Percentiles rank a stretch among this genome's conserved stretches.
Evolutionary conservation across 2,888 invertebrate species (phyloP).

Genomic region (Acronicta aceris): DNA sequence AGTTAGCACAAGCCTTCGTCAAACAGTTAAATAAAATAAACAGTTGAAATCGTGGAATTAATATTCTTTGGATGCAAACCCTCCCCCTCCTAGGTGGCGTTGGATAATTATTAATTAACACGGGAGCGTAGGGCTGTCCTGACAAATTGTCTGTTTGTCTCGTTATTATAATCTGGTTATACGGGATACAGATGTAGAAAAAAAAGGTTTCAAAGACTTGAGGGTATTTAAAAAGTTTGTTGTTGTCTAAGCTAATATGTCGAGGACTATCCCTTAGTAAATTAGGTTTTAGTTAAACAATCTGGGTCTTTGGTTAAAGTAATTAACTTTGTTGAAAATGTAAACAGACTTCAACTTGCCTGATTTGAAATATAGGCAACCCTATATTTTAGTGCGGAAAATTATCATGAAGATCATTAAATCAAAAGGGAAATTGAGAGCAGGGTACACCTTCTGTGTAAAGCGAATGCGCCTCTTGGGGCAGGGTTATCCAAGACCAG

Average conservation of each 20-base stretch:
- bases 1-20: slow-evolving; percentile 4
- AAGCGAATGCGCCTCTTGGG: too few species aligned
- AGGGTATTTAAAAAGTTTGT: slow-evolving; percentile 11
- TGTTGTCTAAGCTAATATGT: neutral
- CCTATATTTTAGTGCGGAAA: too few species aligned
- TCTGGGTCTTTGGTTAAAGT: too few species aligned
- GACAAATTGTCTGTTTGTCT: slow-evolving; percentile 50
- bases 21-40: slow-evolving; percentile 46
- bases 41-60: slow-evolving; percentile 41
- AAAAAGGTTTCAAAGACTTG: slow-evolving; percentile 24
- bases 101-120: slow-evolving; percentile 57
- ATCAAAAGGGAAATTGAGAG: too few species aligned
- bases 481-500: too few species aligned
- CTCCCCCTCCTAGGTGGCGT: neutral
- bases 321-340: too few species aligned
- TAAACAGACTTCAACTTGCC: too few species aligned
- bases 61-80: slow-evolving; percentile 37
- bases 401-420: too few species aligned
- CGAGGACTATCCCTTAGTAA: neutral
- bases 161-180: slow-evolving; percentile 54
- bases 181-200: slow-evolving; percentile 28
- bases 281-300: neutral
- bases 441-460: too few species aligned
- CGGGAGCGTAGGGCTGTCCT: slow-evolving; percentile 18
- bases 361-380: too few species aligned